Percentiles rank a stretch among this genome's conserved stretches.
These are phyloP conservation scores for Enteromius treurensis DNA, from an alignment of 2,797 vertebrate genomes.

Conservation along the genomic window DNA sequence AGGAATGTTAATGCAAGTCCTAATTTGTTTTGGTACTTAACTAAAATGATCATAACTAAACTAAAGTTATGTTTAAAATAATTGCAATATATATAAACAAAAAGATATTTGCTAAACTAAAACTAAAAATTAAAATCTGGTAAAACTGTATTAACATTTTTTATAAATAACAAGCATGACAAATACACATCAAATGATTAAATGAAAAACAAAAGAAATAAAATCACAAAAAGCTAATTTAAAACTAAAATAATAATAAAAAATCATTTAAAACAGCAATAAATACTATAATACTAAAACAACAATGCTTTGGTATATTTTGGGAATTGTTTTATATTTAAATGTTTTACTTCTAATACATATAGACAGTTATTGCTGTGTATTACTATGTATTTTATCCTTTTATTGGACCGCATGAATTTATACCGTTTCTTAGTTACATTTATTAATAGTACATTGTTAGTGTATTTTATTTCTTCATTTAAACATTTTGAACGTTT, in stretches of 20 bases:
- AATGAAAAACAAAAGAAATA: too few relatives aligned
- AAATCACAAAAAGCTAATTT: too few relatives aligned
- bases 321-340: not conserved
- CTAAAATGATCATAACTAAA: not conserved
- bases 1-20: not conserved
- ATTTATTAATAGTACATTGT: not conserved
- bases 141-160: not conserved
- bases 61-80: not conserved
- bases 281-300: not conserved
- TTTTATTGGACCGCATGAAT: not conserved
- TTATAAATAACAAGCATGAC: not conserved
- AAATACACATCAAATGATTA: not conserved
- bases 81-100: not conserved
- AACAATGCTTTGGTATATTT: not conserved
- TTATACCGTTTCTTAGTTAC: not conserved
- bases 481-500: not conserved
- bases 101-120: not conserved
- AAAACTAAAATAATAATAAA: not conserved
- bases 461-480: not conserved
- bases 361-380: not conserved
- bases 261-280: not conserved
- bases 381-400: not conserved
- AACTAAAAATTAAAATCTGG: not conserved
- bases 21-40: not conserved
- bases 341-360: not conserved